Evolutionary conservation across 1,140 invertebrate species (phyloP).

Genomic region (Diorhabda carinulata): DNA sequence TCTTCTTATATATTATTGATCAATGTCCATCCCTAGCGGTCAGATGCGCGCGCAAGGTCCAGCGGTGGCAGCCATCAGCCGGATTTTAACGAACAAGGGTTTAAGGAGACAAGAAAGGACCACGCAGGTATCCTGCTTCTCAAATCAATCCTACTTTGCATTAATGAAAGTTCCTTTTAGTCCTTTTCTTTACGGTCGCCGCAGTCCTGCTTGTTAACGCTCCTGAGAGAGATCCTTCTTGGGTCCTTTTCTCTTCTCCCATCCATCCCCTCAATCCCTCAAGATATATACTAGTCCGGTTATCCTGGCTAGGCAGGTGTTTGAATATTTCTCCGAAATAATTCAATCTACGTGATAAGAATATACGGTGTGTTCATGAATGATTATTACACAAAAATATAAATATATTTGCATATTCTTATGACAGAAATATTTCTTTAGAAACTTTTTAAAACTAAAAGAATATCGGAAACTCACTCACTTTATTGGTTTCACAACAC

Average conservation of each 20-base stretch:
- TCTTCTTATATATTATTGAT: slow-evolving; percentile 48
- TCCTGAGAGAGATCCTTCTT: slow-evolving; percentile 25
- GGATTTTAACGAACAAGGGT: not conserved
- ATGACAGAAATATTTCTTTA: no score
- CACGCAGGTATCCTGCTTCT: slow-evolving; percentile 35
- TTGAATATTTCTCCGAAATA: not conserved
- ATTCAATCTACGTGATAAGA: no score
- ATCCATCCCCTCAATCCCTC: not conserved
- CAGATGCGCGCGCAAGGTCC: slow-evolving; percentile 36
- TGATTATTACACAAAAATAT: no score
- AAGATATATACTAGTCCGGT: not conserved
- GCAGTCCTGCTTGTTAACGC: slow-evolving; percentile 36
- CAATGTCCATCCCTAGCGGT: slow-evolving; percentile 46
- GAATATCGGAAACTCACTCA: no score
- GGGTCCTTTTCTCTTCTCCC: slow-evolving; percentile 4
- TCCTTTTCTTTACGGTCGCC: slow-evolving; percentile 35
- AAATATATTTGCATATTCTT: no score
- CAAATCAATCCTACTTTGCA: slow-evolving; percentile 45
- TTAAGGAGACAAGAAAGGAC: slow-evolving; percentile 12
- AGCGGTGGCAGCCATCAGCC: slow-evolving; percentile 22
- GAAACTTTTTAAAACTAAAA: no score
- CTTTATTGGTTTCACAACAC: no score
- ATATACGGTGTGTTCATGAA: no score
- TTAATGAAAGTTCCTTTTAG: slow-evolving; percentile 38
- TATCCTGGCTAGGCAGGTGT: not conserved